These are phyloP conservation scores for Xanthorhoe designata DNA, from an alignment of 2,888 invertebrate genomes.

Conservation along the genomic window DNA sequence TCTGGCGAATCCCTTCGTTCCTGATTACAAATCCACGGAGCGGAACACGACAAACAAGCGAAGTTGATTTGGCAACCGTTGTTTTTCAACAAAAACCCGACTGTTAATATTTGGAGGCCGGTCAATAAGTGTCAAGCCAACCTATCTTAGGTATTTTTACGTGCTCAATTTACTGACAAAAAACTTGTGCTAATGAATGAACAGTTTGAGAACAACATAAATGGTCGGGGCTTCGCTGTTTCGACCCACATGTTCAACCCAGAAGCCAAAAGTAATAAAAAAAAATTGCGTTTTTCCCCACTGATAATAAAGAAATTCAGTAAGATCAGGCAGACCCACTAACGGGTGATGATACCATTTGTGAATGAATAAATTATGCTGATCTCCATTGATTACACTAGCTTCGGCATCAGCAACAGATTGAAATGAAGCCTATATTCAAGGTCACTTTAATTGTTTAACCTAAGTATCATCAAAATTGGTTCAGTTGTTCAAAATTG, in stretches of 20 bases:
- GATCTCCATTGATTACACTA: too few relatives aligned
- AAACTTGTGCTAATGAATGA: neutral
- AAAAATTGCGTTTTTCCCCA: too few relatives aligned
- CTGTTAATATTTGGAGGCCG: constrained; percentile 33
- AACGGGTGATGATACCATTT: too few relatives aligned
- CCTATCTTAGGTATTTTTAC: constrained; percentile 20
- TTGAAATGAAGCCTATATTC: neutral
- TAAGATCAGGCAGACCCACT: too few relatives aligned
- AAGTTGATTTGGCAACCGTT: constrained; percentile 43
- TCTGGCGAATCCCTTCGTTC: constrained; percentile 33
- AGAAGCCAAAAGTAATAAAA: too few relatives aligned
- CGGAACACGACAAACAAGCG: constrained; percentile 41
- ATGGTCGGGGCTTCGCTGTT: too few relatives aligned
- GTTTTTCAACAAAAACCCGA: constrained; percentile 37
- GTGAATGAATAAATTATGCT: too few relatives aligned
- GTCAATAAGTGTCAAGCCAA: constrained; percentile 28
- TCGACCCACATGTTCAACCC: too few relatives aligned
- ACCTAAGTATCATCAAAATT: neutral
- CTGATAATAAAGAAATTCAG: too few relatives aligned
- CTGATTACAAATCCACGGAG: constrained; percentile 37
- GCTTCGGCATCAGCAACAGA: neutral
- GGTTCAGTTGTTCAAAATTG: neutral
- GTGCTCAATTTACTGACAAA: constrained; percentile 25
- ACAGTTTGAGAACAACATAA: too few relatives aligned
- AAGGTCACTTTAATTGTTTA: neutral